Conservation (phyloP, 2,888 invertebrate genomes). For the Drosophila falleni region DNA sequence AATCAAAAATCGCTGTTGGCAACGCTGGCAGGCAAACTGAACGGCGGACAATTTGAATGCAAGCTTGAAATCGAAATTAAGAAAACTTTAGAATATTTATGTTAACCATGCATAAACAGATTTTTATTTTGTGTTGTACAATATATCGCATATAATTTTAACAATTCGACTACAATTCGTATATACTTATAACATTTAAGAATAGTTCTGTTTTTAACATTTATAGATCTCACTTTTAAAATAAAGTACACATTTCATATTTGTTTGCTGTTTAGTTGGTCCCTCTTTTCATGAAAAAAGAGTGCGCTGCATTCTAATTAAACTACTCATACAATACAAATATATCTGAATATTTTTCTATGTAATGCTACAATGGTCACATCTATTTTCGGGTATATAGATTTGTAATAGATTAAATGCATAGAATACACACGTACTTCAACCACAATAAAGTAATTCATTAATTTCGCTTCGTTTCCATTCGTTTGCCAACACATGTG, state of each 20-base stretch:
- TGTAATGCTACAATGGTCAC: slow-evolving; percentile 64
- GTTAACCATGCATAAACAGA: slow-evolving; percentile 66
- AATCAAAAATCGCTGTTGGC: neutral
- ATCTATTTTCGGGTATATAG: slow-evolving; percentile 62
- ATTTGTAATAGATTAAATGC: slow-evolving; percentile 69
- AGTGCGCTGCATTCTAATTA: slow-evolving; percentile 74
- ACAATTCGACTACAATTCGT: slow-evolving; percentile 66
- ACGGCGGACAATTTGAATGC: slow-evolving; percentile 4
- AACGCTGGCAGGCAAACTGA: neutral
- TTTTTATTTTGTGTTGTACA: slow-evolving; percentile 67
- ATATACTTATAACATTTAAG: slow-evolving; percentile 53
- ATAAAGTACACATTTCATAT: slow-evolving; percentile 72
- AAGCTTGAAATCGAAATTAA: neutral
- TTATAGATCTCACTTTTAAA: slow-evolving; percentile 69
- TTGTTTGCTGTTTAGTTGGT: slow-evolving; percentile 64
- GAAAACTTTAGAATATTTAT: neutral
- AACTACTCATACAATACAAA: slow-evolving; percentile 57
- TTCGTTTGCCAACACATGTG: slow-evolving; percentile 43
- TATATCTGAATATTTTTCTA: slow-evolving; percentile 31
- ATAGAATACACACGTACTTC: slow-evolving; percentile 53
- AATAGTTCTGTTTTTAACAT: slow-evolving; percentile 57
- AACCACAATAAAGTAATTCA: slow-evolving; percentile 73
- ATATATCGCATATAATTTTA: slow-evolving; percentile 62
- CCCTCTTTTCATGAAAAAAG: slow-evolving; percentile 79
- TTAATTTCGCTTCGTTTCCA: slow-evolving; percentile 38